Percentiles rank a stretch among this genome's conserved stretches.
Conservation (phyloP, 2,113 vertebrate species). For the Anoura caudifer region DNA sequence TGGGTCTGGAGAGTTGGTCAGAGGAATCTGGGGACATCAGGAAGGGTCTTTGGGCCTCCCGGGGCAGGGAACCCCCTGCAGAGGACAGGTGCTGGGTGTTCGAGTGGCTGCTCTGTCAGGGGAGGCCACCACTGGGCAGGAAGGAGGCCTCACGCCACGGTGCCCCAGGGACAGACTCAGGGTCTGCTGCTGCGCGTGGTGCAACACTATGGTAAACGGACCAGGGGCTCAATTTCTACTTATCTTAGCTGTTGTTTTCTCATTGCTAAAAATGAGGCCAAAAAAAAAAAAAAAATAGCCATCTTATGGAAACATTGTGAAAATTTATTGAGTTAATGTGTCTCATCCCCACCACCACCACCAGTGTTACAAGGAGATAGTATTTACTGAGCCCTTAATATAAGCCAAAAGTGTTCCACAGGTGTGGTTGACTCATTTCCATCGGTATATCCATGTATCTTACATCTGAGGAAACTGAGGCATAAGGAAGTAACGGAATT, state of each 20-base stretch:
- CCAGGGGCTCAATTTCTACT: background rate
- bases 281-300: too few species aligned
- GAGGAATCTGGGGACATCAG: background rate
- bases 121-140: background rate
- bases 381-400: too few species aligned
- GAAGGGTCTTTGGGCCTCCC: background rate
- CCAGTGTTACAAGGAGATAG: background rate
- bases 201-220: background rate
- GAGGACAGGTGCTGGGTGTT: background rate
- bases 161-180: background rate
- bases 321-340: background rate
- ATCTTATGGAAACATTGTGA: background rate
- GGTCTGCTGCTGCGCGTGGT: background rate
- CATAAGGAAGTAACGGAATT: background rate
- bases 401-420: background rate
- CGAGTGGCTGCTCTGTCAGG: background rate
- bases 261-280: background rate
- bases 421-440: background rate
- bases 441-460: background rate
- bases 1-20: background rate
- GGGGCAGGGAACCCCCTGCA: background rate
- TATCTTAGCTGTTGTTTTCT: background rate
- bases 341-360: background rate
- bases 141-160: background rate
- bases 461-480: background rate